A percentile compares a stretch with the other conserved stretches of the same genome.
Evolutionary conservation across 2,888 invertebrate species (phyloP).

Genomic region (Timandra comae): DNA sequence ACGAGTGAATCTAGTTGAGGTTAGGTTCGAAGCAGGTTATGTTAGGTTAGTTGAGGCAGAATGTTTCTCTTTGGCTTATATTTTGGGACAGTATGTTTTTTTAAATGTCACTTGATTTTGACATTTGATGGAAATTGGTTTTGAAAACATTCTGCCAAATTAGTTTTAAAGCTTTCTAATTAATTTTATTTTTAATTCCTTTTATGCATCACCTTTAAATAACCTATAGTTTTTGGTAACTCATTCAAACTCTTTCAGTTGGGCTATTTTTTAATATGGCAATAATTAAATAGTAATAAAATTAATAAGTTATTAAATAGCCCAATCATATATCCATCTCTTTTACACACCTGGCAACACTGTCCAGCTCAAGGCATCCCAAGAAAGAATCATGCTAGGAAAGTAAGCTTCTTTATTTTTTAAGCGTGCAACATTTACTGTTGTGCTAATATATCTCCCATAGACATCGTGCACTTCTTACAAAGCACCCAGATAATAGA

Average conservation of each 20-base stretch:
- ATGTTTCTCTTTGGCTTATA: slow-evolving; percentile 24
- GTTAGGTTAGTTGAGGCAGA: slow-evolving; percentile 54
- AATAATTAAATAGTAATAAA: neutral
- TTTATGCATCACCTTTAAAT: slow-evolving; percentile 14
- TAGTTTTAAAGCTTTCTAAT: slow-evolving; percentile 15
- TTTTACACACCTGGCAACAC: slow-evolving; percentile 27
- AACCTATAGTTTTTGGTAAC: neutral
- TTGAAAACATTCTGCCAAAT: slow-evolving; percentile 27
- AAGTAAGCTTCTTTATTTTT: slow-evolving; percentile 38
- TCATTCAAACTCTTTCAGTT: neutral
- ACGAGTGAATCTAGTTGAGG: slow-evolving; percentile 89
- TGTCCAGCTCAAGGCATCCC: slow-evolving; percentile 51
- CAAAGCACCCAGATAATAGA: slow-evolving; percentile 1
- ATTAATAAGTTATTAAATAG: neutral
- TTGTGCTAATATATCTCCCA: slow-evolving; percentile 36
- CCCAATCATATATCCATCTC: slow-evolving; percentile 7
- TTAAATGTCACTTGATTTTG: no score
- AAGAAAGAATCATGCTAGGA: slow-evolving; percentile 56
- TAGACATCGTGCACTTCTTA: slow-evolving; percentile 46
- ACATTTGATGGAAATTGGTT: no score
- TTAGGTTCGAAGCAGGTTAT: slow-evolving; percentile 74
- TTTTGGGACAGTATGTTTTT: neutral
- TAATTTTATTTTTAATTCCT: slow-evolving; percentile 15
- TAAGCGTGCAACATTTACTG: slow-evolving; percentile 65
- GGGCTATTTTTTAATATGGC: no score